A percentile compares a stretch with the other conserved stretches of the same genome.
phyloP scores from a whole-genome alignment of 2,888 invertebrate genomes.

The Eupithecia centaureata region DNA sequence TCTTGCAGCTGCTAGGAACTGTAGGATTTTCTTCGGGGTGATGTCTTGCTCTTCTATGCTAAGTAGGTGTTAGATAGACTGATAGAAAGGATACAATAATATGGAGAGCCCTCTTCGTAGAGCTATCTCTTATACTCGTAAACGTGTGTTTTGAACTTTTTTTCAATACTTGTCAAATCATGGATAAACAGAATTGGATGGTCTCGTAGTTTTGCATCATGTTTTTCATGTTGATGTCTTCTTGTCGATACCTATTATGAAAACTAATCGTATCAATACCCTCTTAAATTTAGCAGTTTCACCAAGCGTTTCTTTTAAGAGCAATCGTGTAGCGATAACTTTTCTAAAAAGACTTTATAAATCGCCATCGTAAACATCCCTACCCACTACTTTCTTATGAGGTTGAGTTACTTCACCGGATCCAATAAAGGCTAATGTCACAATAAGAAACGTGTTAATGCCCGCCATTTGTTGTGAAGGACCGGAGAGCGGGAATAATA shows the following conservation, averaged over 20 bases:
- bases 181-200: neutral
- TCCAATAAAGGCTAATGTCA: slow-evolving; percentile 72
- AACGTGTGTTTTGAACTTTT: too few species aligned
- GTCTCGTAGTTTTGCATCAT: neutral
- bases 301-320: neutral
- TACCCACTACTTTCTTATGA: slow-evolving; percentile 55
- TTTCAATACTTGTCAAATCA: neutral
- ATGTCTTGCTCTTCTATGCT: too few species aligned
- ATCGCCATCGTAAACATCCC: slow-evolving; percentile 51
- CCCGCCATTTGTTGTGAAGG: slow-evolving; percentile 64
- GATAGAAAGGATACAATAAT: too few species aligned
- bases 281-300: neutral
- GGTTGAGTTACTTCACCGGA: slow-evolving; percentile 66
- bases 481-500: slow-evolving; percentile 56
- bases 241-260: neutral
- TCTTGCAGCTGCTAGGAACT: too few species aligned
- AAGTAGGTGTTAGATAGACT: too few species aligned
- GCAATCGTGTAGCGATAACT: slow-evolving; percentile 29
- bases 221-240: neutral
- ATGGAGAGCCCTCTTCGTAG: too few species aligned
- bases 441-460: slow-evolving; percentile 75
- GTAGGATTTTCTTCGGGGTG: too few species aligned
- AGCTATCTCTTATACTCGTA: too few species aligned
- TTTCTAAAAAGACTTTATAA: slow-evolving; percentile 34
- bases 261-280: neutral